phyloP scores from a whole-genome alignment of 2,797 vertebrate species.

The Protosalanx chinensis region DNA sequence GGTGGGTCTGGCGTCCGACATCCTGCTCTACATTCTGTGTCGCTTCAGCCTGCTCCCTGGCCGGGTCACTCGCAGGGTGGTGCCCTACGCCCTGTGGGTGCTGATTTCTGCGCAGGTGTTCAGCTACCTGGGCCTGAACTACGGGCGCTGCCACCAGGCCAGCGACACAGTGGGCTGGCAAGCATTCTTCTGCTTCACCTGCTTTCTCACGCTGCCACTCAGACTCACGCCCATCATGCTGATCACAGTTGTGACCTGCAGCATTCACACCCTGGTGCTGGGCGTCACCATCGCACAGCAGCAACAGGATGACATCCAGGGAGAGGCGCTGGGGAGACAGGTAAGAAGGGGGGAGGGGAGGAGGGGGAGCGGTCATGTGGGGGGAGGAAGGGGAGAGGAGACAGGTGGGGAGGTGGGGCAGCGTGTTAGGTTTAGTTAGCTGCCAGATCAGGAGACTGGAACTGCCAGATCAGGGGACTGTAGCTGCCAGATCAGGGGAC shows the following conservation, averaged over 20 bases:
- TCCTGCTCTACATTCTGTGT: conserved; percentile 82
- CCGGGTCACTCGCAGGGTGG: conserved; percentile 75
- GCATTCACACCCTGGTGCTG: conserved; percentile 84
- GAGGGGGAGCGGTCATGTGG: background rate
- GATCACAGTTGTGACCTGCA: conserved; percentile 82
- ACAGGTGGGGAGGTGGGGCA: background rate
- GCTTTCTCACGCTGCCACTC: conserved; percentile 89
- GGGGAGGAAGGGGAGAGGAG: background rate
- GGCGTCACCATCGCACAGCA: conserved; percentile 87
- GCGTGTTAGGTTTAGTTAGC: no score
- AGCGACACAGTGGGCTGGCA: conserved; percentile 95
- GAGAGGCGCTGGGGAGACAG: conserved; percentile 79
- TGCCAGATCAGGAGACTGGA: background rate
- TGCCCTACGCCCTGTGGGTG: conserved; percentile 88
- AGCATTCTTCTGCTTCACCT: conserved; percentile 92
- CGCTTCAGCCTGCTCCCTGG: conserved; percentile 80
- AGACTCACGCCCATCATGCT: conserved; percentile 86
- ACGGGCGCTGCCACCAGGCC: conserved; percentile 80
- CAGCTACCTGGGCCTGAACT: conserved; percentile 85
- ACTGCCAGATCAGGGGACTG: background rate
- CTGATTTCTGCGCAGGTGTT: conserved; percentile 88
- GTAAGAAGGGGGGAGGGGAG: conserved; percentile 63
- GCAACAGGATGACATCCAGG: conserved; percentile 75
- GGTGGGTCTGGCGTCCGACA: conserved; percentile 73
- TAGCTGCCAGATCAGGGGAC: background rate